These are phyloP conservation scores for Danaus melanippus DNA, from an alignment of 1,140 invertebrate genomes.

Conservation along the genomic window DNA sequence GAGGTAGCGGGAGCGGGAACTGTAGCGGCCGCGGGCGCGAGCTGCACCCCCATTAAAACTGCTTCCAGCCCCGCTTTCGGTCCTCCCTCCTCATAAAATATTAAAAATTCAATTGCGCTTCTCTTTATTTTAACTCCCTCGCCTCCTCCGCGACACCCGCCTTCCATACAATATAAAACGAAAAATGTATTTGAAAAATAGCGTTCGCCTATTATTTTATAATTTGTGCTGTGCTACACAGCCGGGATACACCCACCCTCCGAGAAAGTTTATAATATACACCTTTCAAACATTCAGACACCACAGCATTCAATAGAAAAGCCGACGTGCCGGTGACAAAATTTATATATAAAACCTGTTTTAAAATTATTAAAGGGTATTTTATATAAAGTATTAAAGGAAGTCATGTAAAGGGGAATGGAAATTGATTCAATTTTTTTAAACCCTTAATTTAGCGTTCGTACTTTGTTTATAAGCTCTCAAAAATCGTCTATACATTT, in stretches of 20 bases:
- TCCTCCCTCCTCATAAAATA: conserved; percentile 72
- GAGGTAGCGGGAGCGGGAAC: conserved; percentile 11
- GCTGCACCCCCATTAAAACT: conserved; percentile 67
- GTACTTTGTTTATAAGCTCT: too few relatives aligned
- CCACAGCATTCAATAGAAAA: conserved; percentile 5
- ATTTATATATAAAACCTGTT: conserved; percentile 12
- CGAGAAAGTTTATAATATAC: conserved; percentile 24
- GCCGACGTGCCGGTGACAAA: conserved; percentile 3
- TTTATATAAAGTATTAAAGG: conserved; percentile 1
- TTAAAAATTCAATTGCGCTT: conserved; percentile 74
- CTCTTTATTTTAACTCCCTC: conserved; percentile 71
- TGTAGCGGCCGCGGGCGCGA: conserved; percentile 11
- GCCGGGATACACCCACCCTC: conserved; percentile 8
- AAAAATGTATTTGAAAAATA: conserved; percentile 72
- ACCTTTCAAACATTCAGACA: conserved; percentile 22
- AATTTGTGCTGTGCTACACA: conserved; percentile 56
- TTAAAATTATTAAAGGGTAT: conserved; percentile 7
- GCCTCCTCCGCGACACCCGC: conserved; percentile 49
- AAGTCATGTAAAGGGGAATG: neutral
- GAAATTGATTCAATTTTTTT: conserved; percentile 4
- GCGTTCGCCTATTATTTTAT: conserved; percentile 70
- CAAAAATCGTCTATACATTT: too few relatives aligned
- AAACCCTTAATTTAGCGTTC: too few relatives aligned
- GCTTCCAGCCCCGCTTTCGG: conserved; percentile 40
- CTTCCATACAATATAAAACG: conserved; percentile 69